These are phyloP conservation scores for Malacoraja senta DNA, from an alignment of 2,797 vertebrate genomes.

Conservation along the genomic window DNA sequence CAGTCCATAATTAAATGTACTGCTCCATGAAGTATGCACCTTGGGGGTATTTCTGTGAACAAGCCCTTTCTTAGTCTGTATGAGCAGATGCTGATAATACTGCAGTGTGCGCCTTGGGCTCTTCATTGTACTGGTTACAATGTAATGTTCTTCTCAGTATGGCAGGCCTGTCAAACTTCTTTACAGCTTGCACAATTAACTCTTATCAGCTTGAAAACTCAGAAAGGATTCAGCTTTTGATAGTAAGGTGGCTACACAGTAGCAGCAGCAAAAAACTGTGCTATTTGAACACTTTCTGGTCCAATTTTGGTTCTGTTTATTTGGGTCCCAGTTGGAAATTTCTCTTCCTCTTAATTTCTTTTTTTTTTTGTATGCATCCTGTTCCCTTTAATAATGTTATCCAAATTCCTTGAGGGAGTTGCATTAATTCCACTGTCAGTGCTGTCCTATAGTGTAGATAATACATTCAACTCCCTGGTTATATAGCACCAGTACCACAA, in stretches of 20 bases:
- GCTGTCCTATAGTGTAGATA: constrained; percentile 48
- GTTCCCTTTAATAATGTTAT: constrained; percentile 59
- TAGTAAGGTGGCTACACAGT: constrained; percentile 63
- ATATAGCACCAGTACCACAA: constrained; percentile 52
- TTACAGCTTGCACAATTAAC: constrained; percentile 46
- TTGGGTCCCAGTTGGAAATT: constrained; percentile 43
- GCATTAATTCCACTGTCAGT: constrained; percentile 50
- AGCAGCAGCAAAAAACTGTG: constrained; percentile 61
- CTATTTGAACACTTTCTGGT: constrained; percentile 51
- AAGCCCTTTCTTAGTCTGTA: constrained; percentile 49
- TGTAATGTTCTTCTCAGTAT: constrained; percentile 48
- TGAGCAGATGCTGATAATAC: constrained; percentile 51
- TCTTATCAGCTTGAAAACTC: constrained; percentile 40
- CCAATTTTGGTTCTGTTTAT: constrained; percentile 45
- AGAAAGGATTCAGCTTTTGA: constrained; percentile 54
- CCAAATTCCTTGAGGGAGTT: constrained; percentile 47
- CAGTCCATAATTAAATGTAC: constrained; percentile 70
- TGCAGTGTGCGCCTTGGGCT: constrained; percentile 55
- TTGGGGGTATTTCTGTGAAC: constrained; percentile 46
- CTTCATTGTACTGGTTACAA: constrained; percentile 49
- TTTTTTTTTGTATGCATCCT: constrained; percentile 51
- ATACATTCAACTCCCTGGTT: constrained; percentile 50
- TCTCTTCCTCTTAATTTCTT: constrained; percentile 45
- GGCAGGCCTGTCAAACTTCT: constrained; percentile 43
- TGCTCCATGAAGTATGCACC: constrained; percentile 49